These are phyloP conservation scores for Troglohyphantes excavatus DNA, from an alignment of 2,888 invertebrate species.

Conservation along the genomic window DNA sequence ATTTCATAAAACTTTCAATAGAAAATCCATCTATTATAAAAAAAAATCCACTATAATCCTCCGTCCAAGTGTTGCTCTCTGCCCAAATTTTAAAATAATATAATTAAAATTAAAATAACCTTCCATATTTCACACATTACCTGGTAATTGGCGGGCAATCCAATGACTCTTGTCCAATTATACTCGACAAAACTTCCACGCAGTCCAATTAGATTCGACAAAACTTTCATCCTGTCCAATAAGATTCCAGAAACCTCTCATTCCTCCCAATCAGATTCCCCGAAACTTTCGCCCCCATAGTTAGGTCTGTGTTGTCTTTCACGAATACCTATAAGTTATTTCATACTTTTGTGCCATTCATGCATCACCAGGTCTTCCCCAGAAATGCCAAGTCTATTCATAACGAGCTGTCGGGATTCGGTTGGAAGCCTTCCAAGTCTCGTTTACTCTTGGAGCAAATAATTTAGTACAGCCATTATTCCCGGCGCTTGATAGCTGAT, in stretches of 20 bases:
- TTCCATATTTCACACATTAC: too few species aligned
- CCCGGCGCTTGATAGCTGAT: slow-evolving; percentile 66
- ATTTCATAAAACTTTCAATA: too few species aligned
- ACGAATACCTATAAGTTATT: slow-evolving; percentile 26
- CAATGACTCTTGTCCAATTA: not conserved
- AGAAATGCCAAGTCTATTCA: slow-evolving; percentile 67
- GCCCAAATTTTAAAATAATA: too few species aligned
- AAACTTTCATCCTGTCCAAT: not conserved
- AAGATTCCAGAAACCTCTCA: not conserved
- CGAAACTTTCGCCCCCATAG: not conserved
- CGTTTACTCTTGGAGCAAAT: slow-evolving; percentile 75
- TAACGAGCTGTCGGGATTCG: slow-evolving; percentile 37
- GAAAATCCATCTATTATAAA: too few species aligned
- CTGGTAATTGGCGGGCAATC: too few species aligned
- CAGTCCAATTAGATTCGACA: not conserved
- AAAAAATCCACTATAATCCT: too few species aligned
- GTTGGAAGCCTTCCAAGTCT: slow-evolving; percentile 62
- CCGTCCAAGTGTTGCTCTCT: too few species aligned
- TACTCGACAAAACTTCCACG: not conserved
- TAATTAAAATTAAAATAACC: too few species aligned
- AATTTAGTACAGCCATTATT: slow-evolving; percentile 69
- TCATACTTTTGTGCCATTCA: slow-evolving; percentile 34
- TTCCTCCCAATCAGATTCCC: not conserved
- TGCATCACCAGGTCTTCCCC: slow-evolving; percentile 19
- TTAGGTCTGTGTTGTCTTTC: slow-evolving; percentile 17